A percentile compares a stretch with the other conserved stretches of the same genome.
phyloP scores from a whole-genome alignment of 2,797 vertebrate species.

The Chelon auratus region DNA sequence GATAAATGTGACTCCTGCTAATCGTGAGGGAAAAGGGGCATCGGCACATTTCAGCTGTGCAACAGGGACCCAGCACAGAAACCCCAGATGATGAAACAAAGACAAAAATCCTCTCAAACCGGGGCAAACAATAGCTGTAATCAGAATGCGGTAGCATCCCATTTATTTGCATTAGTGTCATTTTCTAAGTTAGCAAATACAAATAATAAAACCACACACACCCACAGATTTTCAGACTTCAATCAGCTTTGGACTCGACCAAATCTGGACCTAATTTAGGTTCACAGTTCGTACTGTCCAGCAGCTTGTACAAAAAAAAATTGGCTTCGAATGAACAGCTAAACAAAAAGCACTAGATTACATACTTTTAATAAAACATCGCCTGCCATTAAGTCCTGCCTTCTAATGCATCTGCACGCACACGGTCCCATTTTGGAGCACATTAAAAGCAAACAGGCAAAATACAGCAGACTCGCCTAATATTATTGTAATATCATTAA shows the following conservation, averaged over 20 bases:
- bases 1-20: constrained; percentile 27
- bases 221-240: constrained; percentile 7
- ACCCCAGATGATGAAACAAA: not conserved
- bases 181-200: constrained; percentile 10
- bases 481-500: not conserved
- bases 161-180: not conserved
- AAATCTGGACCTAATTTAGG: constrained; percentile 2
- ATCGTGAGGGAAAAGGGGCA: constrained; percentile 10
- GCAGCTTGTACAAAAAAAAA: not conserved
- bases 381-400: not conserved
- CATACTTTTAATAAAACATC: not conserved
- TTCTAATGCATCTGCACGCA: not conserved
- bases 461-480: not conserved
- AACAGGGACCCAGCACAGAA: constrained; percentile 16
- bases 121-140: constrained; percentile 11
- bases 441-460: not conserved
- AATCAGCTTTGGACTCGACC: not conserved
- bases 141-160: not conserved
- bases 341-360: constrained; percentile 6
- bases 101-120: not conserved
- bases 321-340: constrained; percentile 1
- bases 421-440: not conserved
- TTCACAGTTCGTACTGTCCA: not conserved
- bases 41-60: constrained; percentile 4
- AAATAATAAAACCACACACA: not conserved